Conservation (phyloP, 2,113 vertebrate species). For the Otolemur garnettii region DNA sequence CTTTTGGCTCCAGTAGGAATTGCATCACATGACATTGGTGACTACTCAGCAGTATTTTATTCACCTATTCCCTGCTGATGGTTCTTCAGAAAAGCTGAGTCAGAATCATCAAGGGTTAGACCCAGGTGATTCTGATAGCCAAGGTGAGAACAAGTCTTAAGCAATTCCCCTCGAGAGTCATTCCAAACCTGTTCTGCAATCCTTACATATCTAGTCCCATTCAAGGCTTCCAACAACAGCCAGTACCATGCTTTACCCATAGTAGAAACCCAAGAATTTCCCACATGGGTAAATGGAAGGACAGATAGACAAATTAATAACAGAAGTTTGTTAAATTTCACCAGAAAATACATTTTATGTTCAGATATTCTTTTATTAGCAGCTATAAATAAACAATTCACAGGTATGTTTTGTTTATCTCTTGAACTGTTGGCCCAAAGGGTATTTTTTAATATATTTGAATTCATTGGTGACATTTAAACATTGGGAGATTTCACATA, state of each 20-base stretch:
- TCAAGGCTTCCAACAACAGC: background rate
- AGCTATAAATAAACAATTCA: background rate
- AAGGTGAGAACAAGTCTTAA: background rate
- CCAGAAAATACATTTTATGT: background rate
- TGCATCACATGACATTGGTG: background rate
- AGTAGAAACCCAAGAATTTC: conserved; percentile 6
- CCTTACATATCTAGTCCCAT: background rate
- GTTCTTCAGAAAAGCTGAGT: background rate
- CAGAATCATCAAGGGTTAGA: background rate
- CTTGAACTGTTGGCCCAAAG: background rate
- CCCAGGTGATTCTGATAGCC: background rate
- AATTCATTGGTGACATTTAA: background rate
- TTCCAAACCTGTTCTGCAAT: background rate
- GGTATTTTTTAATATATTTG: background rate
- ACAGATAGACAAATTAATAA: background rate
- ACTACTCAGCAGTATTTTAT: background rate
- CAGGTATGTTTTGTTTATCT: background rate
- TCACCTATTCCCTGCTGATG: background rate
- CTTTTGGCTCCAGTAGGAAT: background rate
- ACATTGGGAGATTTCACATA: background rate
- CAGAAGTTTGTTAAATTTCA: background rate
- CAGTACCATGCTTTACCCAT: background rate
- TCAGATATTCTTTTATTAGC: background rate
- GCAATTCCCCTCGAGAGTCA: background rate
- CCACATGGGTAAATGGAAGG: background rate